These are phyloP conservation scores for Phalacrocorax pelagicus DNA, from an alignment of 2,113 vertebrate genomes.

Conservation along the genomic window DNA sequence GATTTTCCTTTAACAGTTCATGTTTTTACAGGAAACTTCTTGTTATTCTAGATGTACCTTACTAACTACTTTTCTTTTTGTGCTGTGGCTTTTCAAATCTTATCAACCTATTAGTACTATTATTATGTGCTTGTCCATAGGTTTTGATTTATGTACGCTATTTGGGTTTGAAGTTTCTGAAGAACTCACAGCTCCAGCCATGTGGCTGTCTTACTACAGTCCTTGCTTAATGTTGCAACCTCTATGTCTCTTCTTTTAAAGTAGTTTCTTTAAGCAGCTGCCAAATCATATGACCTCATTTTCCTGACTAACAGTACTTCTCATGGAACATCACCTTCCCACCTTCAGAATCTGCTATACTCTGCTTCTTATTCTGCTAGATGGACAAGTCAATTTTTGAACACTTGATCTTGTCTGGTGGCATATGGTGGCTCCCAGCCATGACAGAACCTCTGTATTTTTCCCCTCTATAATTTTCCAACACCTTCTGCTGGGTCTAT, in stretches of 20 bases:
- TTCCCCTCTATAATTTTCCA: neutral
- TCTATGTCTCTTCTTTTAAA: neutral
- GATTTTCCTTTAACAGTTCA: neutral
- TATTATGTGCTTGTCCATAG: neutral
- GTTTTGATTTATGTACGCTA: neutral
- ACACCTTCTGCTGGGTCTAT: neutral
- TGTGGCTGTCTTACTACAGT: neutral
- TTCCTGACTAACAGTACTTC: neutral
- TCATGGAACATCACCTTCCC: neutral
- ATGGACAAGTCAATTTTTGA: neutral
- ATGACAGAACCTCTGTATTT: neutral
- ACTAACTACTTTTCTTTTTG: neutral
- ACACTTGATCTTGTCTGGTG: neutral
- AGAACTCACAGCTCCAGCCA: neutral
- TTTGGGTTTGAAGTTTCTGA: neutral
- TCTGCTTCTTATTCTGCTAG: neutral
- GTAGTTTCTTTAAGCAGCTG: neutral
- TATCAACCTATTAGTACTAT: neutral
- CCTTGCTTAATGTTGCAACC: neutral
- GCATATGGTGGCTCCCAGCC: neutral
- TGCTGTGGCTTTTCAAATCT: neutral
- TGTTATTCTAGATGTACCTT: neutral
- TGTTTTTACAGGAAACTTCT: neutral
- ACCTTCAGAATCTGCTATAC: neutral
- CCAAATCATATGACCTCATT: neutral